Conservation (phyloP, 2,113 vertebrate species). For the Lutjanus erythropterus region DNA sequence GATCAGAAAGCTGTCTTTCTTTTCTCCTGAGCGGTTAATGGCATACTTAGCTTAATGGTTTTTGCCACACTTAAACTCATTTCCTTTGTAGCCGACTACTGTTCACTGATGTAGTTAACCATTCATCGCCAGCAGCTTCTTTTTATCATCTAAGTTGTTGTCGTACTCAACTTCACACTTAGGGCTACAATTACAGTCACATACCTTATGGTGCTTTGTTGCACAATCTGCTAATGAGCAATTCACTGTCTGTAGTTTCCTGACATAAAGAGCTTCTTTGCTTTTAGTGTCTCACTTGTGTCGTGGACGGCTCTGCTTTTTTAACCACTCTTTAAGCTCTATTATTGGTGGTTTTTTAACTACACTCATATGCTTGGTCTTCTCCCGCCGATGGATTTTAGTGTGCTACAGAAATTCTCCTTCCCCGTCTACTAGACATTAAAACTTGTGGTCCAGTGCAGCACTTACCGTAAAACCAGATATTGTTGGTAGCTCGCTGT, state of each 20-base stretch:
- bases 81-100: constrained; percentile 54
- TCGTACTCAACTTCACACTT: constrained; percentile 56
- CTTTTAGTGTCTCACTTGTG: constrained; percentile 15
- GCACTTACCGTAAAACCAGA: constrained; percentile 49
- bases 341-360: constrained; percentile 41
- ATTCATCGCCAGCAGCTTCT: constrained; percentile 60
- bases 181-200: constrained; percentile 66
- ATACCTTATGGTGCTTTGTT: constrained; percentile 57
- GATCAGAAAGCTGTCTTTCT: constrained; percentile 30
- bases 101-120: constrained; percentile 52
- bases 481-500: constrained; percentile 37
- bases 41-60: constrained; percentile 54
- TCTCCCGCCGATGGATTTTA: background rate
- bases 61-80: constrained; percentile 48
- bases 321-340: constrained; percentile 25
- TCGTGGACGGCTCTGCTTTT: constrained; percentile 24
- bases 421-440: constrained; percentile 2
- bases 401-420: constrained; percentile 23
- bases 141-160: constrained; percentile 64
- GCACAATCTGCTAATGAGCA: constrained; percentile 61
- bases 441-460: constrained; percentile 27
- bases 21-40: constrained; percentile 45
- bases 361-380: constrained; percentile 16
- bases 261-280: constrained; percentile 46
- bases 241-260: constrained; percentile 51